Evolutionary conservation across 2,113 vertebrate genomes (phyloP).

Genomic region (Illadopsis cleaveri): DNA sequence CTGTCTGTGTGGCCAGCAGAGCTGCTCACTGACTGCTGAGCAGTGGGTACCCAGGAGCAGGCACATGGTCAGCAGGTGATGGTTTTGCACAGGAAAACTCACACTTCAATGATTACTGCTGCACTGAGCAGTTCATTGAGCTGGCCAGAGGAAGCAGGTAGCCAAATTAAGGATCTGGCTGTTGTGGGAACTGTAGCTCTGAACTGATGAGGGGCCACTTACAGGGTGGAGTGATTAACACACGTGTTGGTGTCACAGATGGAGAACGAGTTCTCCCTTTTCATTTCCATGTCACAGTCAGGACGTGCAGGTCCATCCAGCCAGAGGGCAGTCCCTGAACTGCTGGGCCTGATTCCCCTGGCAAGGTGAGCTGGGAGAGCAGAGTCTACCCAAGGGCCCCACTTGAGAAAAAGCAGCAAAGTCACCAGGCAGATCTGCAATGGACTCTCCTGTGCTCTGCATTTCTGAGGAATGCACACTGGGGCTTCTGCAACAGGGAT

Average conservation of each 20-base stretch:
- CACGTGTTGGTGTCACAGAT: neutral
- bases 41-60: neutral
- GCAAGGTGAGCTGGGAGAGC: neutral
- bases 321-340: neutral
- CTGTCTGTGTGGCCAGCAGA: neutral
- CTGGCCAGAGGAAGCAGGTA: neutral
- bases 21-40: neutral
- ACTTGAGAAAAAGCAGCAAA: accelerated
- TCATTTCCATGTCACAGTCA: neutral
- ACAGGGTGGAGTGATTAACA: neutral
- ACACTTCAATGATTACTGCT: neutral
- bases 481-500: neutral
- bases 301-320: neutral
- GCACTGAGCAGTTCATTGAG: neutral
- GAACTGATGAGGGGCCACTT: neutral
- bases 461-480: neutral
- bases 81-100: neutral
- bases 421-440: neutral
- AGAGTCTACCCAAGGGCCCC: neutral
- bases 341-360: neutral
- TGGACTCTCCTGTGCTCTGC: neutral
- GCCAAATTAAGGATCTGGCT: neutral
- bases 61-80: neutral
- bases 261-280: neutral
- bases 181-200: neutral